A percentile compares a stretch with the other conserved stretches of the same genome.
Conservation (phyloP, 1,140 invertebrate genomes). For the Listronotus oregonensis region DNA sequence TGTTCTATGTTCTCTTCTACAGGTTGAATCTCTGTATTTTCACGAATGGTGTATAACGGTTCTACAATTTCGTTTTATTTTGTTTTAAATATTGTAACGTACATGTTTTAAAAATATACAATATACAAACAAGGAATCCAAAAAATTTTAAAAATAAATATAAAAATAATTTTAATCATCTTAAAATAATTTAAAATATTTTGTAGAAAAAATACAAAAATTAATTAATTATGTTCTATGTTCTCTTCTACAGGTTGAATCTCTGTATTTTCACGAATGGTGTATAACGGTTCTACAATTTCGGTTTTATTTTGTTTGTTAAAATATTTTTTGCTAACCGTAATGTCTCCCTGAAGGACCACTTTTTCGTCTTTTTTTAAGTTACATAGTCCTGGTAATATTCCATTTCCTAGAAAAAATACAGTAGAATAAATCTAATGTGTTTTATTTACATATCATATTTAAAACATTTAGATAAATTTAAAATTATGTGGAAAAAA, state of each 20-base stretch:
- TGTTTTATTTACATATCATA: neutral
- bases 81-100: too few relatives aligned
- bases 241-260: neutral
- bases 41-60: constrained; percentile 19
- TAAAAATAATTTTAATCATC: too few relatives aligned
- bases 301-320: constrained; percentile 1
- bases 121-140: too few relatives aligned
- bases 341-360: constrained; percentile 19
- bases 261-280: constrained; percentile 17
- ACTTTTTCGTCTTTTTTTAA: constrained; percentile 19
- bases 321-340: constrained; percentile 14
- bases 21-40: constrained; percentile 16
- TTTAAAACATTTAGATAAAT: neutral
- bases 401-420: constrained; percentile 1
- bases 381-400: constrained; percentile 11
- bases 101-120: too few relatives aligned
- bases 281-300: constrained; percentile 11
- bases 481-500: constrained; percentile 1
- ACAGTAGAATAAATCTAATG: too few relatives aligned
- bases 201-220: too few relatives aligned
- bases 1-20: neutral
- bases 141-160: too few relatives aligned
- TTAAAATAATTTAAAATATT: too few relatives aligned
- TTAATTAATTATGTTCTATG: neutral
- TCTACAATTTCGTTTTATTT: neutral